Evolutionary conservation across 2,113 vertebrate species (phyloP).

Genomic region (Nannospalax galili): DNA sequence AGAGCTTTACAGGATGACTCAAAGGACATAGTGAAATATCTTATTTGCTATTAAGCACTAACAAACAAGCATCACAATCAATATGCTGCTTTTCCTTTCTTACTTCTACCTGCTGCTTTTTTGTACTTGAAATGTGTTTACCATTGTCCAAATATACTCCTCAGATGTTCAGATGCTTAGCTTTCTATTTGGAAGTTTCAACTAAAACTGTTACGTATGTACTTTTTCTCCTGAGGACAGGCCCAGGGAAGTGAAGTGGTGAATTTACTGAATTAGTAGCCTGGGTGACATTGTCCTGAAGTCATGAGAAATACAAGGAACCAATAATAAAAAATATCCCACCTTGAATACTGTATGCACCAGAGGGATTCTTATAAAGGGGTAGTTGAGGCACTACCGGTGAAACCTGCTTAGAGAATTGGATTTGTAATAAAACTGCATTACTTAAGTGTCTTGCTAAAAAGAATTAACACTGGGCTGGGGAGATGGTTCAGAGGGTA

Average conservation of each 20-base stretch:
- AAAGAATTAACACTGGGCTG: not conserved
- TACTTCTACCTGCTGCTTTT: not conserved
- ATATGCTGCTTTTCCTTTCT: not conserved
- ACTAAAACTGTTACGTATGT: not conserved
- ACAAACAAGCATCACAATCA: not conserved
- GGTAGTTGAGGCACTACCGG: not conserved
- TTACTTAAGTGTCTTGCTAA: not conserved
- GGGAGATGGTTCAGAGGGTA: not conserved
- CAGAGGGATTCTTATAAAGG: not conserved
- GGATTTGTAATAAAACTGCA: not conserved
- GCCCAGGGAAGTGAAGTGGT: not conserved
- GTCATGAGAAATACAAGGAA: slow-evolving; percentile 16
- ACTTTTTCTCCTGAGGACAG: not conserved
- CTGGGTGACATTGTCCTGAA: slow-evolving; percentile 12
- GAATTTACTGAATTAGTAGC: not conserved
- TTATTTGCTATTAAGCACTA: not conserved
- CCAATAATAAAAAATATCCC: not conserved
- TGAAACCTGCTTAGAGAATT: slow-evolving; percentile 10
- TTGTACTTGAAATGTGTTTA: not conserved
- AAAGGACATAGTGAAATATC: not conserved
- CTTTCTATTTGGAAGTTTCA: not conserved
- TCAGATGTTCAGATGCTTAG: not conserved
- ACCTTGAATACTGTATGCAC: not conserved
- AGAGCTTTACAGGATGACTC: not conserved
- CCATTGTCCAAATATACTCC: not conserved